Evolutionary conservation across 2,888 invertebrate species (phyloP), one percentile per base, ranked within the genome.

Genomic region (Blastobasis lacticolella): DNA sequence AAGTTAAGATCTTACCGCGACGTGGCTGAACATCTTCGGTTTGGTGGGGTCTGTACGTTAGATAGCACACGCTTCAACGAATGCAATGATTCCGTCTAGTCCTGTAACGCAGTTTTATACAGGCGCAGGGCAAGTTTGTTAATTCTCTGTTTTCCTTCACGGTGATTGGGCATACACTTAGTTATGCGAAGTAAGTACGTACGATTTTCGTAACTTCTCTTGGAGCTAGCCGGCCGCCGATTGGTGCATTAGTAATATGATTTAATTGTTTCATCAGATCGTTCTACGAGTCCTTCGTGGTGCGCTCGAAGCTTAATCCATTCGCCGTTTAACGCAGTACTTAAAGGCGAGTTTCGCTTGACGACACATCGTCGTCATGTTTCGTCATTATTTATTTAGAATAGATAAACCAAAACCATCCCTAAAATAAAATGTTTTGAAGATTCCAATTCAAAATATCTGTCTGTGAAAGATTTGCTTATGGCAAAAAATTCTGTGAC

Each of bases 131-230:
- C 63, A 58, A 55, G 62, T 81, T 78, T 75, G 74, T 76, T 69
- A 79, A 82, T 74, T 67, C 66, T 62, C 57, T 54, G 60, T 58
- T 68, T 75, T 78, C 80, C 79, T 81, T 72, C 77, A 84, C 83
- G 81, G 79, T 80, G 62, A 76, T 80, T 82, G 75, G 62, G 57
- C 78, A 83, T 83, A 78, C 79, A 69, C 64, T 49, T 57, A 50
- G 46, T 52, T 59, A 23, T 23, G 23, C 23, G 23, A 23, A 23
- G 23, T 23, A 23, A 23, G 23, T 23, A 23, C 23, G 62, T 57
- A 64, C 61, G 56, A 67, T 78, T 81, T 83, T 79, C 79, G 78
- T 78, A 81, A 79, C 69, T 49, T 65, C 70, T 66, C 71, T 71
- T 72, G 63, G 23, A 10, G 7, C 44, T 50, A 73, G 71, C 69